Evolutionary conservation across 1,140 invertebrate species (phyloP), one percentile per base, ranked within the genome.

Genomic region (Elymnias hypermnestra): DNA sequence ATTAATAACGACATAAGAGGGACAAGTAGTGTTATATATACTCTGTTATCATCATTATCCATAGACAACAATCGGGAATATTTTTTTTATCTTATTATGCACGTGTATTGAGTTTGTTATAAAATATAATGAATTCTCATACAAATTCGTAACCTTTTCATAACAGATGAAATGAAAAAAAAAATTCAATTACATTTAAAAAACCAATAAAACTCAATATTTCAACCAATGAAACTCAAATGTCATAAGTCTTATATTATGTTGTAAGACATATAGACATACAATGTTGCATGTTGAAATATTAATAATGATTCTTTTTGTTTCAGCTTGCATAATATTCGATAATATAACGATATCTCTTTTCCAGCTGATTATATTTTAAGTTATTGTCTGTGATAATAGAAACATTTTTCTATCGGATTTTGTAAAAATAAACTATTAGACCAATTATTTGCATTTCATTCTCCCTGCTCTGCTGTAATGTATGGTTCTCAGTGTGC

Each of bases 331-430:
- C 42, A 36, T 44, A 25, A 44, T 44, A 36, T 44, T 6, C 7
- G 1, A 36, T 25, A 44, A 18, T 35, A 10, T 25, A 39, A 12
- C 15, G 7, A 43, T 1, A 15, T 7, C 5, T 52, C 33, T 60
- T 40, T 73, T 77, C 70, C 63, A 72, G 61, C 58, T 65, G 33
- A 43, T 55, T 62, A 52, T 49, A 50, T 55, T 52, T 68, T 70
- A 69, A 68, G 70, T 72, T 72, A 55, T 71, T 68, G 62, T 73
- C 77, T 82, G 77, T 82, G 77, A 82, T 78, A 81, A 70, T 76
- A 77, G 67, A 68, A 63, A 70, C 29, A 31, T 58, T 57, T 69
- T 74, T 71, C 53, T 68, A 64, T 57, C 22, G 56, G 44, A 58
- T 67, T 67, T 72, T 72, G 63, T 73, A 67, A 68, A 45, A 70